phyloP scores from a whole-genome alignment of 1,140 invertebrate genomes.

The Drosophila burlai region DNA sequence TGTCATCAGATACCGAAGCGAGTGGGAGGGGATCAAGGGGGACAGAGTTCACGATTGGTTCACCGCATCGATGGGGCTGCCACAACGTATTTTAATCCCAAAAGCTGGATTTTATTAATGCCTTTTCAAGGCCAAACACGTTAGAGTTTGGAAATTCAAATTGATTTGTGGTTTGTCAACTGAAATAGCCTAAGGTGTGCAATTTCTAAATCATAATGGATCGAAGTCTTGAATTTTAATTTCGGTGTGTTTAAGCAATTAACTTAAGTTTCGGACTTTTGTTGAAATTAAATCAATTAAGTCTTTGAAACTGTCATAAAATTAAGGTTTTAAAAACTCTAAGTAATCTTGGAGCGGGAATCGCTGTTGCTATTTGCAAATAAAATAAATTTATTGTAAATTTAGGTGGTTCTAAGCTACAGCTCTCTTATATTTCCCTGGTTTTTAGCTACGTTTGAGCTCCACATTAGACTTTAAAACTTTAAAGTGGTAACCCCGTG shows the following conservation, averaged over 20 bases:
- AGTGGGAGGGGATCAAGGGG: not conserved
- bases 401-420: not conserved
- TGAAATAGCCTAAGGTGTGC: not conserved
- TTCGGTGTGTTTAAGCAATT: not conserved
- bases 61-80: conserved; percentile 29
- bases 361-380: not conserved
- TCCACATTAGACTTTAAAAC: not conserved
- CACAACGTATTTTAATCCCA: conserved; percentile 10
- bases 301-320: not conserved
- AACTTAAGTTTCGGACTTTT: fast-evolving
- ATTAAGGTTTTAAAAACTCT: not conserved
- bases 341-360: not conserved
- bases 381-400: not conserved
- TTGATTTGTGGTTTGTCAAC: conserved; percentile 13
- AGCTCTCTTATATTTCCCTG: not conserved
- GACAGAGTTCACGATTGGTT: conserved; percentile 24
- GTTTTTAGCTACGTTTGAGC: not conserved
- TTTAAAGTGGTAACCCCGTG: not conserved
- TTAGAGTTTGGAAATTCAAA: conserved; percentile 8
- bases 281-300: not conserved
- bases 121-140: conserved; percentile 28
- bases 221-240: not conserved
- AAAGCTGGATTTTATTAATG: conserved; percentile 42
- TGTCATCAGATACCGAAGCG: conserved; percentile 44
- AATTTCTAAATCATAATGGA: not conserved